phyloP scores from a whole-genome alignment of 2,797 vertebrate genomes.

The Sphenodon punctatus region DNA sequence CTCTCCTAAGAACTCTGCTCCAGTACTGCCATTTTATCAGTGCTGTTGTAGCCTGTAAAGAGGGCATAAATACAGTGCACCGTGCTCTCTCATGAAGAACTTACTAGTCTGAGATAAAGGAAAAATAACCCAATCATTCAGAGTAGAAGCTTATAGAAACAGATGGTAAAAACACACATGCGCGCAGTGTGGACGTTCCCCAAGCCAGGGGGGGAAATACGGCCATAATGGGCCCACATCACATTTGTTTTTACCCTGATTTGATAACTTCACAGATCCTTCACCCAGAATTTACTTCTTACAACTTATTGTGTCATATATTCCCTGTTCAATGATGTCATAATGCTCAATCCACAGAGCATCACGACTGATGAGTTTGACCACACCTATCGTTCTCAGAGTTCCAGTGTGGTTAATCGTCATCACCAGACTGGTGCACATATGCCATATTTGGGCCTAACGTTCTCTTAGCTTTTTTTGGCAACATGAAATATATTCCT shows the following conservation, averaged over 20 bases:
- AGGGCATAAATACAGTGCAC: not conserved
- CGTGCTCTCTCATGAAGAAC: no score
- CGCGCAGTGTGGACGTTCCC: no score
- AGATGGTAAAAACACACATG: no score
- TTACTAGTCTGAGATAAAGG: no score
- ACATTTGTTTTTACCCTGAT: no score
- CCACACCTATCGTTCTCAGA: not conserved
- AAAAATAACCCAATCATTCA: no score
- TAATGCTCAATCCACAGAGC: not conserved
- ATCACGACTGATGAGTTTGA: fast-evolving
- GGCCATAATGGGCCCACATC: no score
- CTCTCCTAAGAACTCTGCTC: not conserved
- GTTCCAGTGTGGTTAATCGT: conserved; percentile 17
- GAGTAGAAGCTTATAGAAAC: no score
- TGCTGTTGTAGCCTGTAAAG: fast-evolving
- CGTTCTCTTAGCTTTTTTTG: not conserved
- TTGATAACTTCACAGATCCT: no score
- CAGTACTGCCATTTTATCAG: not conserved
- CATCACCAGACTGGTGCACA: not conserved
- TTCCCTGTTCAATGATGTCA: not conserved
- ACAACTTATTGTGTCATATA: fast-evolving
- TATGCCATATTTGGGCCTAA: not conserved
- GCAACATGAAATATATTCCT: conserved; percentile 26
- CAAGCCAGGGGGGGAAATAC: no score
- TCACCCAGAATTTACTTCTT: not conserved